These are phyloP conservation scores for Cavia porcellus DNA, from an alignment of 2,113 vertebrate species.

Conservation along the genomic window DNA sequence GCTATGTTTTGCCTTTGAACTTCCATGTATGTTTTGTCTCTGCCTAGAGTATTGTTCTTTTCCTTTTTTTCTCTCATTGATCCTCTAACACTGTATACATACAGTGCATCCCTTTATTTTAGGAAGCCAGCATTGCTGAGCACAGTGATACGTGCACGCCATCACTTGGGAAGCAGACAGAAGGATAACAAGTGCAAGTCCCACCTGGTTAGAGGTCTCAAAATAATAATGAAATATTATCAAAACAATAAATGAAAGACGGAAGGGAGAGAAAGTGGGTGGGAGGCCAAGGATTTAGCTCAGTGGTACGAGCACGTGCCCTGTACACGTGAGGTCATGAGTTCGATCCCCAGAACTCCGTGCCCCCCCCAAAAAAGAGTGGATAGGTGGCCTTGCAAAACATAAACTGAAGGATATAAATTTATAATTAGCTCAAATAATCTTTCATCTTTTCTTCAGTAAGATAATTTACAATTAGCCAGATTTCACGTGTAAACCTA, in stretches of 20 bases:
- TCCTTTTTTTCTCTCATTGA: neutral
- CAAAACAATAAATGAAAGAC: neutral
- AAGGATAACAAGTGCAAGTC: neutral
- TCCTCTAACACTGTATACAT: conserved; percentile 1
- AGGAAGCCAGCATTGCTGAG: neutral
- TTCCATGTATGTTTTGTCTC: neutral
- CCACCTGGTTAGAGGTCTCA: neutral
- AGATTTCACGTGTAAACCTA: conserved; percentile 4
- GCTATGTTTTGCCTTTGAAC: neutral
- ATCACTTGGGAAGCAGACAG: neutral
- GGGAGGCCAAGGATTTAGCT: neutral
- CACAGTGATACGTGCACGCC: neutral
- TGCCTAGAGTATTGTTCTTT: neutral
- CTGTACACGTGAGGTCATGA: no score
- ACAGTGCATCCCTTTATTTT: neutral
- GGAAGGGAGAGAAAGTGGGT: neutral
- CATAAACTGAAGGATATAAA: conserved; percentile 29
- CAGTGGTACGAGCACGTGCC: no score
- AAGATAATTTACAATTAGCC: neutral
- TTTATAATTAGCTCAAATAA: conserved; percentile 23
- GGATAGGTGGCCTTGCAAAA: neutral
- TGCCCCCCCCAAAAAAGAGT: no score
- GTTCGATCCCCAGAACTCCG: no score
- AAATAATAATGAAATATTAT: neutral
- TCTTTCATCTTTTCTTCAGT: neutral